Base-by-base conservation (phyloP, 2,797 vertebrate species). In the Tenualosa ilisha region DNA sequence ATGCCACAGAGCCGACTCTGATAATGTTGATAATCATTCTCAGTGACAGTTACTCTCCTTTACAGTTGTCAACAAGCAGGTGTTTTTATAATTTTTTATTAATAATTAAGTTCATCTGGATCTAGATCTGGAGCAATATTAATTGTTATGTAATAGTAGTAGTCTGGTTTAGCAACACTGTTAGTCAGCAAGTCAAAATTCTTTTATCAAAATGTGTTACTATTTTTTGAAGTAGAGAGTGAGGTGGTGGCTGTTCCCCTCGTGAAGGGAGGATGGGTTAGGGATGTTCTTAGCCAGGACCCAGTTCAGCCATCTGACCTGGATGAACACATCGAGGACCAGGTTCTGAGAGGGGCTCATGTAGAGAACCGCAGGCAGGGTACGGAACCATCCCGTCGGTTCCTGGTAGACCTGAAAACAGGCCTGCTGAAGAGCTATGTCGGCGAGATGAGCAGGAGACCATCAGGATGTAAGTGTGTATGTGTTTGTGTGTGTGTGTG, bases 361-460 rank as follows among this genome's bases (percentile, higher is more conserved):
- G 72, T 2, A 17, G 72, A 46, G 72, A 46, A 46, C 72, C 72
- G 84, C 83, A 82, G 87, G 37, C 87, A 88, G 81, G 87, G 84
- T 6, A 88, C 87, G 6, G 84, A 88, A 81, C 81, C 83, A 40
- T 88, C 87, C 26, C 84, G 79, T 20, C 24, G 61, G 3, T 31
- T 84, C 24, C 63, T 88, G 79, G 85, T 88, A 61, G 83, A 88
- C 24, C 24, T 84, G 20, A 84, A 56, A 15, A 43, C 83, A 20
- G 85, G 87, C 22, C 63, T 88, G 53, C n/a, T 59, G 31, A 86
- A 46, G 43, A 11, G 50, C 17, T 46, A 81, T 6, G 9, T 72
- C 22, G 83, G 81, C 20, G 84, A 88, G 81, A 86, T 88, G 87
- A 26, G 79, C 46, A 88, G 87, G 81, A 84, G 40, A 79, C 72